phyloP scores from a whole-genome alignment of 1,140 invertebrate species.

The Aphaenogaster rudis region DNA sequence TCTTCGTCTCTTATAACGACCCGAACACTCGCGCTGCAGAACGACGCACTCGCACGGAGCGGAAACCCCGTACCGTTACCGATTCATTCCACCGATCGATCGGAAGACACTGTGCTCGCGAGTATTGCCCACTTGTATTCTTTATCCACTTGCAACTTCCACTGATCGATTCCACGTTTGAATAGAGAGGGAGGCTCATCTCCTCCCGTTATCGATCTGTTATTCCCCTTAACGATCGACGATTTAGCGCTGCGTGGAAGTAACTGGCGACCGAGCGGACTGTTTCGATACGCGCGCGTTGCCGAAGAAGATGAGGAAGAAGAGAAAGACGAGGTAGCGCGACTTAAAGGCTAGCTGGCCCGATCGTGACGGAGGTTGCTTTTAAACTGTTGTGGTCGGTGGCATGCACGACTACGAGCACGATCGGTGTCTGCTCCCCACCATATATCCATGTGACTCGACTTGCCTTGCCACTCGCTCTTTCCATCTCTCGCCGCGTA shows the following conservation, averaged over 20 bases:
- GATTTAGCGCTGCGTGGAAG: background rate
- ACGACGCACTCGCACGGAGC: background rate
- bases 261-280: slow-evolving; percentile 35
- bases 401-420: slow-evolving; percentile 68
- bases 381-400: slow-evolving; percentile 84
- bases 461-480: slow-evolving; percentile 61
- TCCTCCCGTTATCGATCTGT: slow-evolving; percentile 1
- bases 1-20: slow-evolving; percentile 33
- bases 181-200: background rate
- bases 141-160: background rate
- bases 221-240: background rate
- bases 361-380: slow-evolving; percentile 86
- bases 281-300: slow-evolving; percentile 75
- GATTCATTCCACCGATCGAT: slow-evolving; percentile 15
- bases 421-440: slow-evolving; percentile 82
- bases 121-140: slow-evolving; percentile 26
- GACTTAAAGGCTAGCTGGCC: slow-evolving; percentile 82
- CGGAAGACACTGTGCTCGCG: background rate
- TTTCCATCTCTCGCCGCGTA: slow-evolving; percentile 48
- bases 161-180: slow-evolving; percentile 4
- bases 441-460: slow-evolving; percentile 64
- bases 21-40: slow-evolving; percentile 7
- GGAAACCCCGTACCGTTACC: background rate
- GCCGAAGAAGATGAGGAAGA: slow-evolving; percentile 30
- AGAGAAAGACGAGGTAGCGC: slow-evolving; percentile 58